These are phyloP conservation scores for Semicossyphus pulcher DNA, from an alignment of 2,113 vertebrate species.

Conservation along the genomic window DNA sequence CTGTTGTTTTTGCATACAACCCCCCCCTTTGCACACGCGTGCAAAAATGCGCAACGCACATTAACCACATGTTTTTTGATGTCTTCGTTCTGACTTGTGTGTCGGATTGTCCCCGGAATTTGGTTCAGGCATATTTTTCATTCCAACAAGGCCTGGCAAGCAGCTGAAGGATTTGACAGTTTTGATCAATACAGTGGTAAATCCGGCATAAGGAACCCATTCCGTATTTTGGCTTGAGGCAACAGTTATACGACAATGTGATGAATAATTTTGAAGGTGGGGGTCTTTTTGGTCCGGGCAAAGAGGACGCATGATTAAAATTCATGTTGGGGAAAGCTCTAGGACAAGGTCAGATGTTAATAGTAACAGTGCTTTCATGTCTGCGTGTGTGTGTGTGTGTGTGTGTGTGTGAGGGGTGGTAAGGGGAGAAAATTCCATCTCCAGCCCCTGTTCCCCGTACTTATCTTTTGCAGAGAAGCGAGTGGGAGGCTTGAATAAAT, in stretches of 20 bases:
- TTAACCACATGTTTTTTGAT: neutral
- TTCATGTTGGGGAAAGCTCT: conserved; percentile 40
- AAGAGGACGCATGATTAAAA: conserved; percentile 54
- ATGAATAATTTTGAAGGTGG: conserved; percentile 55
- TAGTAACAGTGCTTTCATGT: conserved; percentile 33
- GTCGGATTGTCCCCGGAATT: neutral
- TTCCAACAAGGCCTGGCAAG: conserved; percentile 13
- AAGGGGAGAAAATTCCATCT: conserved; percentile 50
- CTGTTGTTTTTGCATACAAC: neutral
- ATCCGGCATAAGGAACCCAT: conserved; percentile 33
- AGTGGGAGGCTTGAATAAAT: conserved; percentile 65
- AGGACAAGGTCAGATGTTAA: conserved; percentile 59
- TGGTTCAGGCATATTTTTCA: conserved; percentile 24
- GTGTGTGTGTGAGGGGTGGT: neutral
- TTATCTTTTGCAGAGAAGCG: conserved; percentile 49
- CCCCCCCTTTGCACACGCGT: neutral
- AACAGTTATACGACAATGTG: conserved; percentile 31
- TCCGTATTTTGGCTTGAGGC: conserved; percentile 45
- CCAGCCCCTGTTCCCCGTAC: conserved; percentile 14
- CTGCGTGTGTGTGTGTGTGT: conserved; percentile 6
- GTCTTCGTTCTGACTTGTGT: conserved; percentile 1
- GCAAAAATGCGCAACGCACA: neutral
- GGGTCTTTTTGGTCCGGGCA: conserved; percentile 22
- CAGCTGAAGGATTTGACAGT: conserved; percentile 37
- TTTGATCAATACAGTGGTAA: conserved; percentile 59